These are phyloP conservation scores for Myoxocephalus aenaeus DNA, from an alignment of 2,797 vertebrate genomes.

Conservation along the genomic window DNA sequence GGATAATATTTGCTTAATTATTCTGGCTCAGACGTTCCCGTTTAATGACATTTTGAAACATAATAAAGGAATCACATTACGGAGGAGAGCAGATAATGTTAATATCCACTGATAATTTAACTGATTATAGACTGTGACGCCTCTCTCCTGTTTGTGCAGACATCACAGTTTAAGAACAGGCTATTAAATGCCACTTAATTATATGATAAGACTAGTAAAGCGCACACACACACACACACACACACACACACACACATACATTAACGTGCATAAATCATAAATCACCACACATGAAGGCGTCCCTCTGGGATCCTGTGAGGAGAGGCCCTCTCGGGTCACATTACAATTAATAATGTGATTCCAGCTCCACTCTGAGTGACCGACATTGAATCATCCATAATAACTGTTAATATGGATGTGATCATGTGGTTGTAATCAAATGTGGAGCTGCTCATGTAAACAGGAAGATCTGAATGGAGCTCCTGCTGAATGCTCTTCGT, in stretches of 20 bases:
- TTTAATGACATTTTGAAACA: slow-evolving; percentile 83
- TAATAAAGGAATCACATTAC: slow-evolving; percentile 80
- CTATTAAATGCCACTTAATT: slow-evolving; percentile 84
- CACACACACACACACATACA: neutral
- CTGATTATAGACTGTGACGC: slow-evolving; percentile 75
- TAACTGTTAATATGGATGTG: no score
- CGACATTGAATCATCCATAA: no score
- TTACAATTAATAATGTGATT: slow-evolving; percentile 1
- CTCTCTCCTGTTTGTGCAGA: slow-evolving; percentile 61
- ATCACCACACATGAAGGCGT: slow-evolving; percentile 65
- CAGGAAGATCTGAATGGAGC: neutral
- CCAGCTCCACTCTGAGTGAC: no score
- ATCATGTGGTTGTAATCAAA: slow-evolving; percentile 32
- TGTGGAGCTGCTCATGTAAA: neutral
- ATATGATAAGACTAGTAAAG: slow-evolving; percentile 72
- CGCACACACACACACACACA: slow-evolving; percentile 17
- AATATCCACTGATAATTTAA: slow-evolving; percentile 79
- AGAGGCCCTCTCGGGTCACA: slow-evolving; percentile 57
- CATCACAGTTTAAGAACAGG: slow-evolving; percentile 71
- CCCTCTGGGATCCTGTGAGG: slow-evolving; percentile 61
- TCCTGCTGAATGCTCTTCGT: no score
- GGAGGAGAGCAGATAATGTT: slow-evolving; percentile 61
- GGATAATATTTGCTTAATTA: slow-evolving; percentile 84
- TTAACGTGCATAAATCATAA: slow-evolving; percentile 10
- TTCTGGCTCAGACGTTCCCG: slow-evolving; percentile 67